These are phyloP conservation scores for Acanthornis magna DNA, from an alignment of 2,797 vertebrate genomes.

Conservation along the genomic window DNA sequence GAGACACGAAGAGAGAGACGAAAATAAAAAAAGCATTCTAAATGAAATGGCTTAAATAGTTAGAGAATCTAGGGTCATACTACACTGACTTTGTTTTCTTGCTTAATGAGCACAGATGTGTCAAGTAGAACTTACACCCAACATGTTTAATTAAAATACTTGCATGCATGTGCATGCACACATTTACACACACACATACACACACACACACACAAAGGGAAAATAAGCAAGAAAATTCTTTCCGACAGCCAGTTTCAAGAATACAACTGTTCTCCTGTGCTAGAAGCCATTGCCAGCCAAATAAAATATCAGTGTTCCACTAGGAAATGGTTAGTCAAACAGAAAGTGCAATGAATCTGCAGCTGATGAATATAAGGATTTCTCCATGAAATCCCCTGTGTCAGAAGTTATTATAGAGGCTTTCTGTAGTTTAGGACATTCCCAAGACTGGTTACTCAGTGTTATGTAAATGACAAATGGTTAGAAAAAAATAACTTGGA, in stretches of 20 bases:
- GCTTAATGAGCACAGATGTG: constrained; percentile 58
- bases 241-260: constrained; percentile 75
- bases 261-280: constrained; percentile 90
- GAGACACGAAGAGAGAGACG: background rate
- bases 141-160: constrained; percentile 66
- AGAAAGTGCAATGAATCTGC: constrained; percentile 85
- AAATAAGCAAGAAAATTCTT: constrained; percentile 87
- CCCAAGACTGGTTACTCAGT: constrained; percentile 81
- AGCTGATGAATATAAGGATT: constrained; percentile 81
- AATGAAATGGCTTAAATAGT: background rate
- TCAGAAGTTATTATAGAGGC: constrained; percentile 83
- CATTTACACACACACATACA: background rate
- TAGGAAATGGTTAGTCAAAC: constrained; percentile 90
- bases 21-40: background rate
- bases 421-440: constrained; percentile 84
- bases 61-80: background rate
- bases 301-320: constrained; percentile 87
- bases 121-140: constrained; percentile 40
- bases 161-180: background rate
- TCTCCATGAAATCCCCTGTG: constrained; percentile 80
- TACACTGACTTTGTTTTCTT: background rate
- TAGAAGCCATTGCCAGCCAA: constrained; percentile 81
- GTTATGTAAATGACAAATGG: constrained; percentile 81
- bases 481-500: constrained; percentile 63
- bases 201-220: constrained; percentile 66